phyloP scores from a whole-genome alignment of 2,113 vertebrate genomes.

The Scomber colias region DNA sequence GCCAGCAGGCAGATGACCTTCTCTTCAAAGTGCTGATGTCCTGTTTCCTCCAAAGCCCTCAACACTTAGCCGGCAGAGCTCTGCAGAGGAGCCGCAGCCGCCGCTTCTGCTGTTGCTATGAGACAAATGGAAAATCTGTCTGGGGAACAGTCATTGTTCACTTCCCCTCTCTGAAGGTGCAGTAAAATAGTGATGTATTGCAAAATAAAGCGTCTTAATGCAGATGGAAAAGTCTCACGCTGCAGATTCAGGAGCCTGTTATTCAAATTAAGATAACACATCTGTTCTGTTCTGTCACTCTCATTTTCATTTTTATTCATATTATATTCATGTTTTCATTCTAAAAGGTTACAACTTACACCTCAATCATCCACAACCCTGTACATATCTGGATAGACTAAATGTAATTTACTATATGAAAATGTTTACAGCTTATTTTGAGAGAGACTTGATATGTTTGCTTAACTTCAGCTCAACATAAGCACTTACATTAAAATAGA shows the following conservation, averaged over 20 bases:
- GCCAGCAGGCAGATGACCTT: conserved; percentile 63
- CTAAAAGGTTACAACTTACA: too few species aligned
- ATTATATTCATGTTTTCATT: too few species aligned
- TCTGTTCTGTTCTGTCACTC: too few species aligned
- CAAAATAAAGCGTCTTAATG: background rate
- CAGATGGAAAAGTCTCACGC: background rate
- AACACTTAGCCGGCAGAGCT: conserved; percentile 49
- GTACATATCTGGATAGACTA: too few species aligned
- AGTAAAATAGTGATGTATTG: background rate
- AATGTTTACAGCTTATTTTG: too few species aligned
- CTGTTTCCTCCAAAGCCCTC: conserved; percentile 55
- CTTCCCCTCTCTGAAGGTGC: background rate
- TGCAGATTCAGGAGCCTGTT: background rate
- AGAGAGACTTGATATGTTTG: too few species aligned
- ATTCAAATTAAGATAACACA: background rate
- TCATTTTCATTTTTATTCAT: too few species aligned
- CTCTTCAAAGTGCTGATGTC: conserved; percentile 69
- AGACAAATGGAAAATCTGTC: conserved; percentile 64
- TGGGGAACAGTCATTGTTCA: conserved; percentile 8
- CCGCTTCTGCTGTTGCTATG: conserved; percentile 68
- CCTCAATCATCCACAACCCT: too few species aligned
- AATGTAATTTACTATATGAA: too few species aligned
- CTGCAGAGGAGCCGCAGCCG: conserved; percentile 37
- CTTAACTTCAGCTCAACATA: too few species aligned
- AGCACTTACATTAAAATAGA: too few species aligned